Conservation (phyloP, 2,888 invertebrate species). For the Lasioglossum vierecki region DNA sequence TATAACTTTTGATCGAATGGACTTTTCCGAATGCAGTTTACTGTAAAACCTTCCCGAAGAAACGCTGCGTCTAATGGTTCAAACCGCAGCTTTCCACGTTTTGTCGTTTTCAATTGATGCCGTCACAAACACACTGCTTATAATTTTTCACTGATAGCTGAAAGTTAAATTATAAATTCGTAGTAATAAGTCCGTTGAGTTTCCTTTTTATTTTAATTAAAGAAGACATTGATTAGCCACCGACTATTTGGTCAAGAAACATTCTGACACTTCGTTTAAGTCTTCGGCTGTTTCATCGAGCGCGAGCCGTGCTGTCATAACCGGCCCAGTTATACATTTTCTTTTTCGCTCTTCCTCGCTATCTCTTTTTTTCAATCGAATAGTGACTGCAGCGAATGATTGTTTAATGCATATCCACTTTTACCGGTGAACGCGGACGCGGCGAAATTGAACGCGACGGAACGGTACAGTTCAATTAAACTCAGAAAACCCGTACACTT, state of each 20-base stretch:
- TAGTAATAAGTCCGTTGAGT: too few relatives aligned
- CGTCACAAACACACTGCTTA: too few relatives aligned
- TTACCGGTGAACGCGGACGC: background rate
- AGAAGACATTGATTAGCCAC: background rate
- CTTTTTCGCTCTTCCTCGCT: background rate
- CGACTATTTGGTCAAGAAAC: background rate
- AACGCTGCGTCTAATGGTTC: too few relatives aligned
- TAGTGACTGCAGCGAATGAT: background rate
- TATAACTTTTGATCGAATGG: too few relatives aligned
- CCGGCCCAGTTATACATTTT: background rate
- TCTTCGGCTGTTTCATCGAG: background rate
- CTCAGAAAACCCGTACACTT: slow-evolving; percentile 24
- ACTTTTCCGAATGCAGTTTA: too few relatives aligned
- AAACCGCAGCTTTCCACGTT: too few relatives aligned
- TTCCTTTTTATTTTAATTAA: background rate
- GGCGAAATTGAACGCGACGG: slow-evolving; percentile 20
- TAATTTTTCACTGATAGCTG: too few relatives aligned
- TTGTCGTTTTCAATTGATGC: too few relatives aligned
- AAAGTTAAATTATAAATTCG: too few relatives aligned
- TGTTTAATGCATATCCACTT: slow-evolving; percentile 10
- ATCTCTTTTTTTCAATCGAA: background rate
- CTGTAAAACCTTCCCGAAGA: too few relatives aligned
- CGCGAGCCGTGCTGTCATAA: background rate
- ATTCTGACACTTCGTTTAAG: background rate
- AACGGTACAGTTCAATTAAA: slow-evolving; percentile 34